Evolutionary conservation across 2,888 invertebrate species (phyloP), one percentile per base, ranked within the genome.

Genomic region (Allolobophora icterica): DNA sequence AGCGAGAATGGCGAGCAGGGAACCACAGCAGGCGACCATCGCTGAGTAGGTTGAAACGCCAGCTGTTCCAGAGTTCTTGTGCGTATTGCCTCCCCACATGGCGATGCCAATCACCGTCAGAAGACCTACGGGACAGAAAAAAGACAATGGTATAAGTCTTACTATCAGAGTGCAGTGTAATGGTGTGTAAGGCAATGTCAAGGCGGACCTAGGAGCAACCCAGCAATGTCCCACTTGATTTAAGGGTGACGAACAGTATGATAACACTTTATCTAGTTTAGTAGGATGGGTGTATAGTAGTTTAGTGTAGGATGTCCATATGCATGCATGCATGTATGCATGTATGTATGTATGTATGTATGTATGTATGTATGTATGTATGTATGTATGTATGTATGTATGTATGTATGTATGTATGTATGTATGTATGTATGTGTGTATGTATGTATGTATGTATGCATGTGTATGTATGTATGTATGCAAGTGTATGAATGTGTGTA

Each of bases 1-100:
- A 0, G 89, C 8, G 24, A 91, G 89, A 89, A 91, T 38, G 34
- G 42, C 91, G 89, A 91, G 91, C 45, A 89, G 52, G 13, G 52
- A 40, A n/a, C 52, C 89, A 38, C 42, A 42, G 71, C 45, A 45
- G 19, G n/a, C 52, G 45, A 91, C 40, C 91, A 90, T 91, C 84
- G 91, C 35, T 17, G 91, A 35, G 89, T 91, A 91, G 17, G 90
- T 87, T 30, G 15, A 2, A 21, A 90, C 42, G 45, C 24, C 30
- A 13, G 0, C 1, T 33, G 35, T 8, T 13, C 15, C 30, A 0
- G 91, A 13, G 42, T 84, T 19, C 34, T 40, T 42, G 33, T 30
- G 24, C 35, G n/a, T 21, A 35, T 87, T 21, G 19, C 90, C 91
- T 52, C 90, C 91, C 91, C 91, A 91, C n/a, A 91, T 34, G 30